These are phyloP conservation scores for Bubo bubo DNA, from an alignment of 2,113 vertebrate species.

Conservation along the genomic window DNA sequence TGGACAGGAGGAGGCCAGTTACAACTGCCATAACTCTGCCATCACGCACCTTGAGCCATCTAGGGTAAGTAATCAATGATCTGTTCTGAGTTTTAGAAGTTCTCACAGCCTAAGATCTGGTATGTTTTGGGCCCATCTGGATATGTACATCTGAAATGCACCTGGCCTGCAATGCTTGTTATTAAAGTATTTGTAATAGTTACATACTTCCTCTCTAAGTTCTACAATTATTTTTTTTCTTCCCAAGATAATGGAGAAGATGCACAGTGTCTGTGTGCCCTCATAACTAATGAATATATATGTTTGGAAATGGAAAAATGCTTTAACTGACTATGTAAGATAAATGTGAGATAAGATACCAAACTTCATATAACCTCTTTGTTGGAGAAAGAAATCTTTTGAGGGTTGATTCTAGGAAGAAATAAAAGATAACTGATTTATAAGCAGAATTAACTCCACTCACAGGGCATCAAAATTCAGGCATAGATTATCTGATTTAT, in stretches of 20 bases:
- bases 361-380: background rate
- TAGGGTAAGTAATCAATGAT: conserved; percentile 76
- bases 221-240: background rate
- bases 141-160: background rate
- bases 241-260: background rate
- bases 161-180: background rate
- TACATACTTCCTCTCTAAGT: background rate
- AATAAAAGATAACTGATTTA: background rate
- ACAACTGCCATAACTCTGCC: conserved; percentile 95
- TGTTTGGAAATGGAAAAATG: background rate
- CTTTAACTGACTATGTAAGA: background rate
- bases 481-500: background rate
- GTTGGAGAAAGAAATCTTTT: background rate
- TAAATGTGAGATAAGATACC: background rate
- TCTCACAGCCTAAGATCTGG: background rate
- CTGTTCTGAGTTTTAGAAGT: background rate
- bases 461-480: background rate
- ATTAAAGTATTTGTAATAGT: background rate
- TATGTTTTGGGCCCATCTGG: background rate
- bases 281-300: background rate
- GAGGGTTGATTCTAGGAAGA: background rate
- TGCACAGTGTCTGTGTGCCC: background rate
- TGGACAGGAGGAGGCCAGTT: conserved; percentile 97
- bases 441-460: background rate
- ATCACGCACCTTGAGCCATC: conserved; percentile 97